phyloP scores from a whole-genome alignment of 2,113 vertebrate genomes.

The Haplochromis vanheusdeni region DNA sequence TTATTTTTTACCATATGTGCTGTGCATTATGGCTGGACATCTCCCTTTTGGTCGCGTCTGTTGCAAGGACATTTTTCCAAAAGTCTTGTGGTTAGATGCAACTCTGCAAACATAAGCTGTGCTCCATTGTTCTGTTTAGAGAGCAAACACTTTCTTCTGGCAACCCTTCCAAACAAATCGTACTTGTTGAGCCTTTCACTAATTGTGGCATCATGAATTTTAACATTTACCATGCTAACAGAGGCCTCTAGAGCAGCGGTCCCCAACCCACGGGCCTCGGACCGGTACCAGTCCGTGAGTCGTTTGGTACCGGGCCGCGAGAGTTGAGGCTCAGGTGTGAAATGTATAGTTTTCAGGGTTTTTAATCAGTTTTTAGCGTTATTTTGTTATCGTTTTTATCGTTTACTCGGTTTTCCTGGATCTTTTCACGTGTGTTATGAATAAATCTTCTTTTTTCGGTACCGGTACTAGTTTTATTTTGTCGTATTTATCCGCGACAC shows the following conservation, averaged over 20 bases:
- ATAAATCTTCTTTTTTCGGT: too few relatives aligned
- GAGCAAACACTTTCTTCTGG: not conserved
- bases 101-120: not conserved
- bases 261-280: accelerated
- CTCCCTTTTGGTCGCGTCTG: not conserved
- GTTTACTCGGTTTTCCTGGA: too few relatives aligned
- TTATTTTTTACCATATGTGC: not conserved
- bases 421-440: too few relatives aligned
- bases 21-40: accelerated
- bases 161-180: not conserved
- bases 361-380: accelerated
- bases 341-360: too few relatives aligned
- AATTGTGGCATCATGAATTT: not conserved
- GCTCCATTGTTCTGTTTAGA: not conserved
- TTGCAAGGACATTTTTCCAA: not conserved
- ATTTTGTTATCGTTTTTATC: too few relatives aligned
- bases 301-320: too few relatives aligned
- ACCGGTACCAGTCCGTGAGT: too few relatives aligned
- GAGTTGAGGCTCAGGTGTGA: too few relatives aligned
- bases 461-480: too few relatives aligned
- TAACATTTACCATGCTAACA: not conserved
- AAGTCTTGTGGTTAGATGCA: not conserved
- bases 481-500: too few relatives aligned
- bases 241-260: not conserved
- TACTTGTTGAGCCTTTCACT: not conserved